Base-by-base conservation (phyloP, 1,140 invertebrate species). In the Gryllus bimaculatus region DNA sequence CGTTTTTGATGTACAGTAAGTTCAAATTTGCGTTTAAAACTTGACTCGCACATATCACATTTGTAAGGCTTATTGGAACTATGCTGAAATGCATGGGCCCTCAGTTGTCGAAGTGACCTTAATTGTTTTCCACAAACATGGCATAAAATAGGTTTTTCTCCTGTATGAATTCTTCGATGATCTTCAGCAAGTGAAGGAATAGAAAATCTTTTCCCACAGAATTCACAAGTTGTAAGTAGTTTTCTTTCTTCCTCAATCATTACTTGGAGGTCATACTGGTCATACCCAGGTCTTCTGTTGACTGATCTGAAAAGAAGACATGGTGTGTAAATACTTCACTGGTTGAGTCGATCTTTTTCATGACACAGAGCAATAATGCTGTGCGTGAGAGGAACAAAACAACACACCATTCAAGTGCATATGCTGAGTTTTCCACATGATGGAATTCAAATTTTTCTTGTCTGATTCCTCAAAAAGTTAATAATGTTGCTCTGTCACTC, bases 81-180 rank as follows among this genome's bases (percentile, higher is more conserved):
- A 39, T 39, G 26, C 26, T 39, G 26, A 39, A 39, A 39, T 39
- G 26, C 26, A 85, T 94, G 93, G 26, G 93, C 92, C 79, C 92
- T 89, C 78, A 89, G 76, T 13, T 75, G 83, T 83, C 90, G 89
- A 49, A 89, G 88, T 0, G 91, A 92, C 79, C 89, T 91, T 83
- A 90, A 91, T 8, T 91, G 88, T 83, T 94, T 91, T 12, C 91
- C 89, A 79, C 91, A 92, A 75, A 88, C 85, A 79, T 91, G 89
- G 81, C 91, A 92, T 12, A 89, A 86, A 80, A 89, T 91, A 0
- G 91, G 90, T 75, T 90, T 88, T 81, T 89, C 85, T 0, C 80
- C 82, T 0, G 85, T 85, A 47, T 87, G 86, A 48, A 85, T 85
- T 75, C 84, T 81, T 18, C 82, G 78, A 80, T 85, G 85, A 81